Conservation (phyloP, 2,113 vertebrate species). For the Brachirus orientalis region DNA sequence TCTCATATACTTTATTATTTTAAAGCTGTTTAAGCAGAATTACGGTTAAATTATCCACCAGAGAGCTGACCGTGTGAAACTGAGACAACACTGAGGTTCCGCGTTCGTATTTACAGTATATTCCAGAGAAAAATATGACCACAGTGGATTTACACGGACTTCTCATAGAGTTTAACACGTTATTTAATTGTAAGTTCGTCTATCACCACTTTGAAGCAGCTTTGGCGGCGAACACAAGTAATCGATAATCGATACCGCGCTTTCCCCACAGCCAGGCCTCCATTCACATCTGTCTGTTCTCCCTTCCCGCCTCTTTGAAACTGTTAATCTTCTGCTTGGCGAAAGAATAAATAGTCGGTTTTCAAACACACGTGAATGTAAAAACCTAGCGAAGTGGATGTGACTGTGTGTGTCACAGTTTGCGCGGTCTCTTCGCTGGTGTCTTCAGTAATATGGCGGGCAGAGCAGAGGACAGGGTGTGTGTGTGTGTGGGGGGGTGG, state of each 20-base stretch:
- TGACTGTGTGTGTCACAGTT: not conserved
- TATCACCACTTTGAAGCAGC: not conserved
- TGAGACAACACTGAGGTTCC: not conserved
- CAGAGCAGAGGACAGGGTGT: not conserved
- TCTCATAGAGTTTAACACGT: not conserved
- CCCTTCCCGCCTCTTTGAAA: not conserved
- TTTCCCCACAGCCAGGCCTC: slow-evolving; percentile 19
- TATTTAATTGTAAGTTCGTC: not conserved
- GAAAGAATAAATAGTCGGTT: not conserved
- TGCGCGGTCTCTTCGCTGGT: slow-evolving; percentile 34
- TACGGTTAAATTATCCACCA: not conserved
- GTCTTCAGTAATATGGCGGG: slow-evolving; percentile 62
- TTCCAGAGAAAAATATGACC: not conserved
- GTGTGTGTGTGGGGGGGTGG: too few relatives aligned
- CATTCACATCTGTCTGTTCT: rapidly evolving
- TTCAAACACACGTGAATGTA: not conserved
- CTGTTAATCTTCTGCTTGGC: not conserved
- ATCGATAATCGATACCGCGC: slow-evolving; percentile 37
- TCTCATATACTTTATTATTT: not conserved
- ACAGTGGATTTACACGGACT: too few relatives aligned
- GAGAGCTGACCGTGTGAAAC: not conserved
- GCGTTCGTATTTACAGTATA: not conserved
- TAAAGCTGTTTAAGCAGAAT: not conserved
- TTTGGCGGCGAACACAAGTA: not conserved
- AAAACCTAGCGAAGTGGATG: not conserved